Conservation (phyloP, 92 coral and sea anemone species). For the Chrysogorgia sp. region DNA sequence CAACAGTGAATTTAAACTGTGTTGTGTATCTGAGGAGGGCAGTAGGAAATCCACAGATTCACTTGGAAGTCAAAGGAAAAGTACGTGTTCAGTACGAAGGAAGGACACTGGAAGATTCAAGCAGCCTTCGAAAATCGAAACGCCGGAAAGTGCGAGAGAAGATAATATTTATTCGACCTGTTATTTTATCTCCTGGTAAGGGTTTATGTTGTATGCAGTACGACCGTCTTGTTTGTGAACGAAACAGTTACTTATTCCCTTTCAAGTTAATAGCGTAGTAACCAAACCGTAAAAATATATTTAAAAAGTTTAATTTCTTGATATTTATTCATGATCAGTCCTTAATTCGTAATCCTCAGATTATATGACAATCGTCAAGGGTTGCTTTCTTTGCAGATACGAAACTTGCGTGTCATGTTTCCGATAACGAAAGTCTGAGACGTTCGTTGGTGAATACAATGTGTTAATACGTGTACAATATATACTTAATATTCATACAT, state of each 20-base stretch:
- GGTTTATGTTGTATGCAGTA: not conserved
- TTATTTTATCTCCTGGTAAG: conserved; percentile 43
- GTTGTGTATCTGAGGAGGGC: conserved; percentile 26
- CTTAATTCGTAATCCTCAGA: no score
- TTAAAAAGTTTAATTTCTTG: no score
- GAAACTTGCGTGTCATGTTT: no score
- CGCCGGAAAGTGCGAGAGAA: conserved; percentile 48
- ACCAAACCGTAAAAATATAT: no score
- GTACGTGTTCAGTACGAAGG: conserved; percentile 47
- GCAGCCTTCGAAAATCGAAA: conserved; percentile 50
- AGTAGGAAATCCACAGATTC: conserved; percentile 42
- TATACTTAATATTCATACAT: no score
- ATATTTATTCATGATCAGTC: no score
- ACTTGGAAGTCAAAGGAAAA: conserved; percentile 37
- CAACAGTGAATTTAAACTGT: conserved; percentile 18
- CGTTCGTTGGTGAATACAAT: no score
- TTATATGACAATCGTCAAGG: no score
- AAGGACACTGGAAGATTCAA: conserved; percentile 34
- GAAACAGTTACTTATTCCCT: not conserved
- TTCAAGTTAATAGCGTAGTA: no score
- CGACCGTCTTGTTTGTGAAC: not conserved
- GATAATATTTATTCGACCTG: conserved; percentile 38
- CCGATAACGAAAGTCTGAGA: no score
- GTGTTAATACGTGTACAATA: no score
- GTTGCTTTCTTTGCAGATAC: no score